Evolutionary conservation across 1,140 invertebrate genomes (phyloP).

Genomic region (Venturia canescens): DNA sequence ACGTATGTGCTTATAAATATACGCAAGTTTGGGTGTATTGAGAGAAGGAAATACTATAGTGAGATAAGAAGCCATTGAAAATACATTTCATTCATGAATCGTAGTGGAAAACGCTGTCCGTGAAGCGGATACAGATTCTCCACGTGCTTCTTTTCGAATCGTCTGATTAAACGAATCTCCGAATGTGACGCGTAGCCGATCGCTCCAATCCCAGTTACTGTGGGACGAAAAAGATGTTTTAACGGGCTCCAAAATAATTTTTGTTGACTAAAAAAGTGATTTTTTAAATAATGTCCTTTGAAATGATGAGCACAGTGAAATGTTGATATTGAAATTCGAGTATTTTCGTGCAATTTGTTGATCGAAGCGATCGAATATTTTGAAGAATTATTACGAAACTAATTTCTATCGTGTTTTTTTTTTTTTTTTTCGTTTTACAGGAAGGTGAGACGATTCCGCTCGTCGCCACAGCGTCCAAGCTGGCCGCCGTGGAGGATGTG

Average conservation of each 20-base stretch:
- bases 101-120: background rate
- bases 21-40: background rate
- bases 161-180: too few species aligned
- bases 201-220: too few species aligned
- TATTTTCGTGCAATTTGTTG: too few species aligned
- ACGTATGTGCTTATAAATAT: background rate
- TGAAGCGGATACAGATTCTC: background rate
- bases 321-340: too few species aligned
- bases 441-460: constrained; percentile 73
- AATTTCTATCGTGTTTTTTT: background rate
- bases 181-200: too few species aligned
- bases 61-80: constrained; percentile 4
- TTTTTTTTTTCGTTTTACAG: constrained; percentile 52
- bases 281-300: too few species aligned
- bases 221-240: too few species aligned
- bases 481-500: constrained; percentile 79
- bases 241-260: too few species aligned
- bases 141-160: background rate
- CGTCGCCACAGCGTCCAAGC: constrained; percentile 77
- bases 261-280: too few species aligned
- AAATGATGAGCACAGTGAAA: too few species aligned
- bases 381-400: too few species aligned
- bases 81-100: constrained; percentile 15
- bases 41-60: background rate
- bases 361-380: too few species aligned